These are phyloP conservation scores for Frieseomelitta varia DNA, from an alignment of 1,140 invertebrate genomes.

Conservation along the genomic window DNA sequence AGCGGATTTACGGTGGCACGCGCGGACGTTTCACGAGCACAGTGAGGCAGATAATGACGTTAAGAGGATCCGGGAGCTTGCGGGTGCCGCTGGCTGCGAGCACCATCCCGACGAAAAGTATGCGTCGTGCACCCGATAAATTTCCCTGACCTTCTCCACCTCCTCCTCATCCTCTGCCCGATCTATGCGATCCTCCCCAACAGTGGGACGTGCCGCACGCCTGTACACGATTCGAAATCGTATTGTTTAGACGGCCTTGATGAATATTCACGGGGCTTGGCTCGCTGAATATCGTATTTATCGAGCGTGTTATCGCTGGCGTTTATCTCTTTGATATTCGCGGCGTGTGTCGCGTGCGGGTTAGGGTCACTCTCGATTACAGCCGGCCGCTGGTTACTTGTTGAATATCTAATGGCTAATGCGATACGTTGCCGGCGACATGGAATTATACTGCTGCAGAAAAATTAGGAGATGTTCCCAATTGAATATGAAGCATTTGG, in stretches of 20 bases:
- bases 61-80: conserved; percentile 60
- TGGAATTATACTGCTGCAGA: background rate
- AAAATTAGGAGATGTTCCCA: no score
- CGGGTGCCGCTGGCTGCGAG: conserved; percentile 14
- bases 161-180: no score
- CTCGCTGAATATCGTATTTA: conserved; percentile 4
- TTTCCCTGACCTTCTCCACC: background rate
- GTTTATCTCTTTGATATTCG: conserved; percentile 26
- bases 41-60: conserved; percentile 56
- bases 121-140: background rate
- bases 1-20: conserved; percentile 64
- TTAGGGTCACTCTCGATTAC: conserved; percentile 13
- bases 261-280: conserved; percentile 9
- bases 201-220: background rate
- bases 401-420: conserved; percentile 12
- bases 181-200: background rate
- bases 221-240: background rate
- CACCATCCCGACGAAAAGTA: conserved; percentile 17
- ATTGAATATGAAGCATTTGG: no score
- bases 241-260: background rate
- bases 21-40: conserved; percentile 54
- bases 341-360: conserved; percentile 6
- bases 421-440: background rate
- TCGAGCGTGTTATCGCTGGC: background rate
- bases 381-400: background rate